phyloP scores from a whole-genome alignment of 2,797 vertebrate genomes.

The Carduelis carduelis region DNA sequence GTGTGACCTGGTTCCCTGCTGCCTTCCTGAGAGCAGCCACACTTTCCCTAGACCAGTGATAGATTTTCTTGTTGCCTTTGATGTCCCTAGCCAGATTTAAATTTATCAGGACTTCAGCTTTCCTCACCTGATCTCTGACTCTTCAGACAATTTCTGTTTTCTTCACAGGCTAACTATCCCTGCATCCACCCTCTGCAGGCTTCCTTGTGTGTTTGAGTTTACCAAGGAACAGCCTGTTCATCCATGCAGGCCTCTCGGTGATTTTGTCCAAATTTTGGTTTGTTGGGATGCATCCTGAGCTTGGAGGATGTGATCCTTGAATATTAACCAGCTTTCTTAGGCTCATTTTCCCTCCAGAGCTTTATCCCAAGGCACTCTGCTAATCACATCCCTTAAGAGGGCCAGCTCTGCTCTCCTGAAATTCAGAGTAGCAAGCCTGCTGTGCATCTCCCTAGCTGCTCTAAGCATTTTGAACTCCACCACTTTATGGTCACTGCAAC shows the following conservation, averaged over 20 bases:
- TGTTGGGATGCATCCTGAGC: neutral
- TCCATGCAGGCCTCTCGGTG: accelerated
- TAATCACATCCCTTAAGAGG: neutral
- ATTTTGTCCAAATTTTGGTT: neutral
- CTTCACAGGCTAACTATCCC: neutral
- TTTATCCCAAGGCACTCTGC: neutral
- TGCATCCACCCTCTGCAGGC: neutral
- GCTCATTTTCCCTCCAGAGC: neutral
- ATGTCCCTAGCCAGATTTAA: neutral
- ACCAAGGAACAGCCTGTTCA: neutral
- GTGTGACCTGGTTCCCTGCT: neutral
- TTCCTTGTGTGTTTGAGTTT: neutral
- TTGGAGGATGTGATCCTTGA: neutral
- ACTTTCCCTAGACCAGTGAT: neutral
- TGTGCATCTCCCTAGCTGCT: neutral
- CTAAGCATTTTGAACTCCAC: neutral
- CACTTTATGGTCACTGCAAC: neutral
- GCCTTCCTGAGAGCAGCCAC: neutral
- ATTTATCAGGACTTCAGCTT: neutral
- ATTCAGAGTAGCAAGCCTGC: neutral
- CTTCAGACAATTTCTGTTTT: neutral
- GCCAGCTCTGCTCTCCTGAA: neutral
- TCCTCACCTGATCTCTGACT: neutral
- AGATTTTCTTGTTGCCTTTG: neutral
- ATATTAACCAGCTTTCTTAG: neutral